Conservation (phyloP, 2,113 vertebrate species). For the Bothrops jararaca region DNA sequence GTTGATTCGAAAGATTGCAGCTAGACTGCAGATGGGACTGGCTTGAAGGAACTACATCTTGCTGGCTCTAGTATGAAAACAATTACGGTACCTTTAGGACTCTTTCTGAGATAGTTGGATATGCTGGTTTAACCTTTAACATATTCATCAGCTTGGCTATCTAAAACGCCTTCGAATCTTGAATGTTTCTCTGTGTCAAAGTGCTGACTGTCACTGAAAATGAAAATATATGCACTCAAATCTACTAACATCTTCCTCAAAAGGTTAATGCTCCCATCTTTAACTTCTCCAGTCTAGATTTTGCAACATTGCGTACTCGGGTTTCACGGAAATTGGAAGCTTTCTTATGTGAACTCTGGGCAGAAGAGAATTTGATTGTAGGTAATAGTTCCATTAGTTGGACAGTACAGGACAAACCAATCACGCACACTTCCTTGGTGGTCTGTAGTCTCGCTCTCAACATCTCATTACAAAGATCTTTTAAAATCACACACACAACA, state of each 20-base stretch:
- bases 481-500: background rate
- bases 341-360: conserved; percentile 8
- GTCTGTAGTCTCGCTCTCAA: background rate
- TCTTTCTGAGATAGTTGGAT: background rate
- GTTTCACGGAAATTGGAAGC: conserved; percentile 6
- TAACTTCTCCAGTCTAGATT: background rate
- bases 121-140: background rate
- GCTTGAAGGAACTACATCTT: background rate
- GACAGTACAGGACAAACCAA: background rate
- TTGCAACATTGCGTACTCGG: background rate
- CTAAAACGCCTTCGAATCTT: background rate
- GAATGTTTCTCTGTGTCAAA: background rate
- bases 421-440: background rate
- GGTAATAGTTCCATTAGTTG: background rate
- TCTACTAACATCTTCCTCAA: background rate
- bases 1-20: background rate
- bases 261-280: background rate
- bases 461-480: background rate
- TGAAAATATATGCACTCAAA: background rate
- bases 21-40: background rate
- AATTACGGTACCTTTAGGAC: too few relatives aligned
- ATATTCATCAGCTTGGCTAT: background rate
- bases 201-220: background rate
- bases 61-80: background rate
- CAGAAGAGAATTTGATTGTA: background rate